Evolutionary conservation across 2,888 invertebrate species (phyloP), one percentile per base, ranked within the genome.

Genomic region (Furcula furcula): DNA sequence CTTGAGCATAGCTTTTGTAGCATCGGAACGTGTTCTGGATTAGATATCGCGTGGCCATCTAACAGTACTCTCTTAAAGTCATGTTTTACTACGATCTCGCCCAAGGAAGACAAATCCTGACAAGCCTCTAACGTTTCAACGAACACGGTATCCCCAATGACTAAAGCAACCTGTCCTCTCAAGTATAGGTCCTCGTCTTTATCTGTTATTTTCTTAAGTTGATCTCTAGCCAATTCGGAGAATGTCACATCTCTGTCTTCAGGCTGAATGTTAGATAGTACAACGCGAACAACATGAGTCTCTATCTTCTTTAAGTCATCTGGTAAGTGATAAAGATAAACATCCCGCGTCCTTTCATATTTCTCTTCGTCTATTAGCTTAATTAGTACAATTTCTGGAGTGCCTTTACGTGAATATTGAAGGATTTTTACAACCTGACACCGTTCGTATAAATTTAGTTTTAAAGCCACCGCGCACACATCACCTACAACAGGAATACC

Each of bases 131-230:
- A 65, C 2, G 92, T 91, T 32, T 93, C 90, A 1, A 94, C 77
- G 88, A 94, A 93, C 20, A 94, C 62, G 0, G 89, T 90, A 40
- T 92, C 89, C 0, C 91, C 91, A 15, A 94, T 59, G 29, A 92
- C 90, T 43, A 93, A 64, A 4, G 75, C 66, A 20, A 93, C 85
- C 63, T 90, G 71, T 2, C 83, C 90, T 43, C 75, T 76, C 43
- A 90, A 51, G 31, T 75, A 77, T n/a, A 81, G 15, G 12, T 76
- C 69, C n/a, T 79, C 73, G 20, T 78, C 71, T 7, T 50, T 54
- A 1, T 75, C 74, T 0, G 74, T 70, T 1, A 77, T 60, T 40
- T 51, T 59, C 38, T 67, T 75, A 1, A 89, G 43, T 1, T 65
- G 48, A 4, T 75, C 39, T 42, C 49, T 59, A 11, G 84, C 81